Percentiles rank a stretch among this genome's conserved stretches.
These are phyloP conservation scores for Centroberyx gerrardi DNA, from an alignment of 2,797 vertebrate species.

Conservation along the genomic window DNA sequence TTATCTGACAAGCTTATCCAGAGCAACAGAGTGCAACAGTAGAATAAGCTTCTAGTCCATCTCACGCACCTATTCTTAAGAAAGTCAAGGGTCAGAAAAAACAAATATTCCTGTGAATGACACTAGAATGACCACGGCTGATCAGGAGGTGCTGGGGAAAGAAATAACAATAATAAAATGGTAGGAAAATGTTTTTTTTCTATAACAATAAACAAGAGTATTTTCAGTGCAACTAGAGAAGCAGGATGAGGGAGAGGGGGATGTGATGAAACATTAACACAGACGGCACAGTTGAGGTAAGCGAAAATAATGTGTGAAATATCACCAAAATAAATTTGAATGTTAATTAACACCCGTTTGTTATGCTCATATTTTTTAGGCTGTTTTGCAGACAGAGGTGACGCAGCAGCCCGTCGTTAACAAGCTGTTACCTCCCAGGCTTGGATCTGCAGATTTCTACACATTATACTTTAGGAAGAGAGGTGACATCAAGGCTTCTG, in stretches of 20 bases:
- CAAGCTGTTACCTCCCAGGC: constrained; percentile 3
- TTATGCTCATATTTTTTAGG: neutral
- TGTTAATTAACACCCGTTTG: constrained; percentile 35
- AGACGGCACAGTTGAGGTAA: neutral
- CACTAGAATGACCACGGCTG: too few species aligned
- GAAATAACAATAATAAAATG: too few species aligned
- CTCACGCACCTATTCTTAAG: too few species aligned
- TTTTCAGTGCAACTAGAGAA: neutral
- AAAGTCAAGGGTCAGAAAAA: too few species aligned
- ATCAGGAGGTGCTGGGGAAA: too few species aligned
- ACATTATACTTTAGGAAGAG: neutral
- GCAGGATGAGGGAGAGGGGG: neutral
- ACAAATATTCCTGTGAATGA: too few species aligned
- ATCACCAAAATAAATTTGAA: constrained; percentile 7
- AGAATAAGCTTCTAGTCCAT: too few species aligned
- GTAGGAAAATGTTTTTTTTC: too few species aligned
- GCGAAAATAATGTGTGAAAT: constrained; percentile 44
- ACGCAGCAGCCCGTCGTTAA: neutral
- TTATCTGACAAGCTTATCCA: too few species aligned
- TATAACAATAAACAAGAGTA: neutral
- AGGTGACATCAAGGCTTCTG: constrained; percentile 6
- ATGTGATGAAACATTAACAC: neutral
- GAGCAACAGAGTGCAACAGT: too few species aligned
- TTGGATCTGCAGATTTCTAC: neutral
- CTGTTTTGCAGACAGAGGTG: neutral